phyloP scores from a whole-genome alignment of 2,113 vertebrate genomes.

The Nycticebus coucang region DNA sequence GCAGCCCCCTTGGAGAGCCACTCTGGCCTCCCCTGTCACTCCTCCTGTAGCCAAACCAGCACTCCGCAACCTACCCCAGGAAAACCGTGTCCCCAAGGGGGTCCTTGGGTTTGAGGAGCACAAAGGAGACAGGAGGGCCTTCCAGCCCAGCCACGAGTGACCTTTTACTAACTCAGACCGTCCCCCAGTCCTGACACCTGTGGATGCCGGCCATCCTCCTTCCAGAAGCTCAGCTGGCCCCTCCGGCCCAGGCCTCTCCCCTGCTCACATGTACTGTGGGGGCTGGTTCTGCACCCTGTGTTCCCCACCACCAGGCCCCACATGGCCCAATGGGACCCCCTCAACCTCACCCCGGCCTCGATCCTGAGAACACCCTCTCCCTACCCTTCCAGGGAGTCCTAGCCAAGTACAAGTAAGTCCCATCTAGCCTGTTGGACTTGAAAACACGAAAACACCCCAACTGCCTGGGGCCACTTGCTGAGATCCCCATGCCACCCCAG shows the following conservation, averaged over 20 bases:
- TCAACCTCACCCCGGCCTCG: background rate
- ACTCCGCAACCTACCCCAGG: background rate
- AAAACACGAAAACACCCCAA: too few species aligned
- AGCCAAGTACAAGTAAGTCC: background rate
- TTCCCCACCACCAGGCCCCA: background rate
- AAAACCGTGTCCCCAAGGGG: background rate
- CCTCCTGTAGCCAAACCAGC: background rate
- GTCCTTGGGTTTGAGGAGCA: background rate
- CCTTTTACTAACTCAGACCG: background rate
- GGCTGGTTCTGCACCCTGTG: accelerated
- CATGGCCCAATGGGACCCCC: background rate
- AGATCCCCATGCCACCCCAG: background rate
- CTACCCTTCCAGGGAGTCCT: background rate
- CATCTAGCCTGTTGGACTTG: background rate
- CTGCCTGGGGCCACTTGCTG: background rate
- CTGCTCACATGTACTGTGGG: background rate
- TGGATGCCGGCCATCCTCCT: background rate
- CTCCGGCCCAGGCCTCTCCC: background rate
- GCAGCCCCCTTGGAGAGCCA: background rate
- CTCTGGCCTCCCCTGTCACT: accelerated
- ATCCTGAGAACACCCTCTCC: background rate
- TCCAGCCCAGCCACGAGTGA: background rate
- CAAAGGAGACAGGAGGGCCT: background rate
- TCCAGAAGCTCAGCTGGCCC: background rate
- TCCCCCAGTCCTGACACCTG: background rate